Base-by-base conservation (phyloP, 2,113 vertebrate species). In the Eudyptes chrysolophus region DNA sequence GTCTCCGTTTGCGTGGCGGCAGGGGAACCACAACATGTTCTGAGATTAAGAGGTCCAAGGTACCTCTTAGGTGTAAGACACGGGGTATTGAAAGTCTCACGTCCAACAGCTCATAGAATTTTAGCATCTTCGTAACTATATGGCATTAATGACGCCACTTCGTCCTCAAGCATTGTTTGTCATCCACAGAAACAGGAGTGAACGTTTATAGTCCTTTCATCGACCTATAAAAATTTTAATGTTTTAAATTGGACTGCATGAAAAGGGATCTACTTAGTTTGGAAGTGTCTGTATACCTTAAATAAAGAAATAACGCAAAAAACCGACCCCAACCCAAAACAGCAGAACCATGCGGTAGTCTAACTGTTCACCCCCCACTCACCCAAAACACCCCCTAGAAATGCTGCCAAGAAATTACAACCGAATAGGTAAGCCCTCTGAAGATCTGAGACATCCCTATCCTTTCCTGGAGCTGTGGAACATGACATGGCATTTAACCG, bases 341-440 rank as follows among this genome's bases (percentile, higher is more conserved):
- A 86, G 68, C 12, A 18, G 58, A 84, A 91, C 30, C 27, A 40
- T 2, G 21, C 2, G 1, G 20, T 7, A 64, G 32, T 19, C 26
- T 34, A 36, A 68, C 16, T 24, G 15, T 30, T 81, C 16, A 34
- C 14, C 25, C n/a, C 21, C 11, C 5, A 2, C 29, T 16, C 44
- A 13, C 9, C 16, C 10, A 18, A 68, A 79, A 42, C 7, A 52
- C 3, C 20, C 19, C 21, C 9, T 4, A 9, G 15, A 60, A 60
- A 30, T 9, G 3, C 55, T 51, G 22, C 29, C 57, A 75, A 24
- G 52, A 64, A 84, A 30, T 34, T 19, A 54, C 18, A 27, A 5
- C 1, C 2, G 2, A 60, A 30, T 24, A 40, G 0, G 0, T 38
- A 30, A 84, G 4, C 15, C 9, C 18, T 57, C 44, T 49, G n/a